Base-by-base conservation (phyloP, 92 coral and sea anemone species). In the Phymanthus crucifer region DNA sequence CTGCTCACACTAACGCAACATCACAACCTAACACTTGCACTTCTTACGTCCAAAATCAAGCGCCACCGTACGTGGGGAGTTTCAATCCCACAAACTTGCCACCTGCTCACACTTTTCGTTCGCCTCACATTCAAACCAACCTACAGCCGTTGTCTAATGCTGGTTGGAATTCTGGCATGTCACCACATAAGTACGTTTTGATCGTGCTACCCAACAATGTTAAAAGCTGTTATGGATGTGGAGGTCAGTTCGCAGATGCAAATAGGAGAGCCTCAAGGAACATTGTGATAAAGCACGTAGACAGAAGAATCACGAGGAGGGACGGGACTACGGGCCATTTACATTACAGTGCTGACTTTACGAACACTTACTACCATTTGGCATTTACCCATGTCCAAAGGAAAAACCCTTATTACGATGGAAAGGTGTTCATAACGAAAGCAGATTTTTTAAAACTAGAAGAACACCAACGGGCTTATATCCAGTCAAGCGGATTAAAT, bases 131-230 rank as follows among this genome's bases (percentile, higher is more conserved):
- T 24, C 29, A 19, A 5, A 26, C 70, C n/a, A 50, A 19, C 18
- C 17, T 50, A 11, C 70, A 65, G 26, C 10, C 36, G 3, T 34
- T 18, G 24, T 70, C 50, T 16, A 37, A 36, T 34, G 74, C 50
- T 14, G 5, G 9, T 11, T 70, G 48, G 47, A 34, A 70, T 36
- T 61, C 66, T 57, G 74, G 85, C 43, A 64, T 82, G 74, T 74
- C 85, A 40, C 80, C 85, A 11, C 79, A 73, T 73, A 77, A 32
- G 61, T 82, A 81, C 32, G 71, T 54, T 36, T 66, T 81, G 45
- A 72, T 72, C 19, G 36, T 31, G 27, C 85, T 81, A 10, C 85
- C 85, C 16, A 73, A 73, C 72, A 82, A 58, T 73, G 85, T 32
- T 0, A 69, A 72, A 72, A 57, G 7, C 66, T 81, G 85, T 61